Conservation (phyloP, 2,797 vertebrate genomes). For the Scolopax bukidnonensis region DNA sequence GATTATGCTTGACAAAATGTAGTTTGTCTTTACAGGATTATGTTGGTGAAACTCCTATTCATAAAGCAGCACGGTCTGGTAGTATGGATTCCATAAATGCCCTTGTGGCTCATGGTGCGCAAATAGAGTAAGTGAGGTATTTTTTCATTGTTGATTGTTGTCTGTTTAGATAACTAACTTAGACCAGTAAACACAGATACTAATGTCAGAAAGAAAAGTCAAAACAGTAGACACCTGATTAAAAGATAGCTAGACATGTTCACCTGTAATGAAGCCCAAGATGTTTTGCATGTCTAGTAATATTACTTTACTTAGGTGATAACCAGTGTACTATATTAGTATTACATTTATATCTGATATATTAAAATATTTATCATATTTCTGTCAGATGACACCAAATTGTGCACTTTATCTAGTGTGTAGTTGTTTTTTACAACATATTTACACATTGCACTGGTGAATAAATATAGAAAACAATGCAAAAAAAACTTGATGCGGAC, state of each 20-base stretch:
- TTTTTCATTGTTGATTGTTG: slow-evolving; percentile 65
- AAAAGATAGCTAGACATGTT: slow-evolving; percentile 40
- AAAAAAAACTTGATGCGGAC: slow-evolving; percentile 20
- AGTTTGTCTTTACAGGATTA: slow-evolving; percentile 86
- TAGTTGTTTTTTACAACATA: neutral
- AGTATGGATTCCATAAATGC: slow-evolving; percentile 93
- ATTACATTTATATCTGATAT: neutral
- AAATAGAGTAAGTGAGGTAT: slow-evolving; percentile 89
- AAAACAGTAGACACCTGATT: neutral
- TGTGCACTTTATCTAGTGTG: neutral
- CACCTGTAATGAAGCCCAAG: neutral
- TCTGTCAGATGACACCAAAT: neutral
- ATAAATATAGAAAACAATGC: slow-evolving; percentile 50
- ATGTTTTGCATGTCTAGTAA: slow-evolving; percentile 48
- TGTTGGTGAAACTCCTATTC: slow-evolving; percentile 94
- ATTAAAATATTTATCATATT: neutral
- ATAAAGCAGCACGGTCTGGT: slow-evolving; percentile 96
- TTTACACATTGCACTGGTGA: neutral
- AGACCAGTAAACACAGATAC: slow-evolving; percentile 39
- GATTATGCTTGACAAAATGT: slow-evolving; percentile 62
- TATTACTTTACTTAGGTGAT: neutral
- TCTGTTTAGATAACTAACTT: slow-evolving; percentile 70
- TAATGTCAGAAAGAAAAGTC: slow-evolving; percentile 44
- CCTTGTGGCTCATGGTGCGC: slow-evolving; percentile 90
- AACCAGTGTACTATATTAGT: neutral